Evolutionary conservation across 92 coral and sea anemone genomes (phyloP), one percentile per base, ranked within the genome.

Genomic region (Phymanthus crucifer): DNA sequence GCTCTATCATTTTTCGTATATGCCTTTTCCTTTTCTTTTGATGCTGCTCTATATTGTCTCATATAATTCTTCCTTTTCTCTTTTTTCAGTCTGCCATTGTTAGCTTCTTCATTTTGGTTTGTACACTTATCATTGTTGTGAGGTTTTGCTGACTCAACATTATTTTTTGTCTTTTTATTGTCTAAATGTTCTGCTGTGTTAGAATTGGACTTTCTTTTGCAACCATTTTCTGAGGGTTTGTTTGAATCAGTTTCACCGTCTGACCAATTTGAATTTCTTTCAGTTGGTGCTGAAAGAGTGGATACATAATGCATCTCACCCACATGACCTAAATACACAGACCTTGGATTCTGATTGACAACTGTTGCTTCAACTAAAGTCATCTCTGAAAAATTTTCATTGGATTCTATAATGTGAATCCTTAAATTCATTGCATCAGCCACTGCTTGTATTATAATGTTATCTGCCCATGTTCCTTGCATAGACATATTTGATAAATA

Each of bases 261-360:
- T 8, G 70, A 66, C 32, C 32, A 66, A 78, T 64, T 78, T 56
- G 83, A 77, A 87, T 86, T 86, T 72, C 81, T n/a, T n/a, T n/a
- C n/a, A n/a, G n/a, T n/a, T n/a, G 88, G 79, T 71, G 73, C 84
- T 54, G 57, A 78, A 65, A 73, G 73, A 67, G 91, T 90, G 76
- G 91, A 87, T 24, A 90, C 83, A 90, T 87, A 86, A 52, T 86
- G 93, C 78, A 66, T 78, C 83, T 90, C 85, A 78, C 80, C 90
- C 26, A 90, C 70, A 57, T 90, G 91, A 45, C 89, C 91, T 78
- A 83, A 58, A 58, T 68, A 83, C 40, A 83, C 52, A 78, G 80
- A 76, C 54, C 82, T 76, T 32, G 78, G 68, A 68, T 80, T 72
- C 27, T 78, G 74, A 58, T 58, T 43, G 37, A 70, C 77, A 76